A percentile compares a stretch with the other conserved stretches of the same genome.
These are phyloP conservation scores for Willisornis vidua DNA, from an alignment of 2,113 vertebrate species.

Conservation along the genomic window DNA sequence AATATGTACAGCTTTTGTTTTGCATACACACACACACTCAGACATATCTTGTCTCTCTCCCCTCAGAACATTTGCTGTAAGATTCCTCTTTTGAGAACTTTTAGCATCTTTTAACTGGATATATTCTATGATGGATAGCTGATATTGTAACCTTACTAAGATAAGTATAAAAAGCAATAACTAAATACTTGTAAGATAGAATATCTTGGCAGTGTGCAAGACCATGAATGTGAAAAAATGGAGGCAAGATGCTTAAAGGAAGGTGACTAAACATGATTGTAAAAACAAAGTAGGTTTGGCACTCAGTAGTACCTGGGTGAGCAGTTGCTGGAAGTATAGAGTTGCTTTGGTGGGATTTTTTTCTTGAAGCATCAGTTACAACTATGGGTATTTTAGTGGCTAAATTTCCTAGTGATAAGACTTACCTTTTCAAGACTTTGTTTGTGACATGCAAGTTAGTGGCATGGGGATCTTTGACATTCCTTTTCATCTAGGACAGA, in stretches of 20 bases:
- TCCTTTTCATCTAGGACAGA: not conserved
- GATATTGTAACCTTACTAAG: not conserved
- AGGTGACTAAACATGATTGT: not conserved
- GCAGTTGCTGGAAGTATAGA: not conserved
- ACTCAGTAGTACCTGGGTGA: not conserved
- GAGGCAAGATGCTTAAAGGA: not conserved
- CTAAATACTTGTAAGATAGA: not conserved
- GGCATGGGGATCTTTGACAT: not conserved
- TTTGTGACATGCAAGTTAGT: not conserved
- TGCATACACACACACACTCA: rapidly evolving
- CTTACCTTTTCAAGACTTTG: not conserved
- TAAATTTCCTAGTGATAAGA: not conserved
- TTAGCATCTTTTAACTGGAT: not conserved
- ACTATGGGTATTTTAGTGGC: not conserved
- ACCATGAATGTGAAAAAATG: not conserved
- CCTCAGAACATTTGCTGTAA: not conserved
- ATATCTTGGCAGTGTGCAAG: not conserved
- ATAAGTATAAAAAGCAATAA: not conserved
- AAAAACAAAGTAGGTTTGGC: not conserved
- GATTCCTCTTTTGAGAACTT: not conserved
- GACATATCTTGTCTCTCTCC: not conserved
- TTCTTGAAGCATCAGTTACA: not conserved
- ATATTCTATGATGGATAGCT: not conserved
- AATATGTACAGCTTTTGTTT: not conserved
- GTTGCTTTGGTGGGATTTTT: not conserved